Conservation (phyloP, 2,888 invertebrate genomes). For the Drosophila nr. fundita region DNA sequence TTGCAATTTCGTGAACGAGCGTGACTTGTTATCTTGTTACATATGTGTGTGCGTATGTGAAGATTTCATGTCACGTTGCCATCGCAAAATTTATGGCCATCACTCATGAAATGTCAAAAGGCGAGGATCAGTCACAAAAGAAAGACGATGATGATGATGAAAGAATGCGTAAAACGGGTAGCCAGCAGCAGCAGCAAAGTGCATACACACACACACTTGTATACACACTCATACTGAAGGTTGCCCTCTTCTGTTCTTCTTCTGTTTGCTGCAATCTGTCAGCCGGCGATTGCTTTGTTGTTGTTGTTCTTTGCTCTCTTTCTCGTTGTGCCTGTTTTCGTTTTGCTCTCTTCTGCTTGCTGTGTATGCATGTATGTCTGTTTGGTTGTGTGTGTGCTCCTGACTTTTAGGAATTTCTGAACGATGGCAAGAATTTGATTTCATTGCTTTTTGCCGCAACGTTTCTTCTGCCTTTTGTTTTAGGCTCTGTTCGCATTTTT, state of each 20-base stretch:
- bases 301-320: conserved; percentile 33
- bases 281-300: conserved; percentile 64
- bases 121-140: conserved; percentile 79
- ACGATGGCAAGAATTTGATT: conserved; percentile 80
- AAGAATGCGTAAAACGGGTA: conserved; percentile 78
- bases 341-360: conserved; percentile 25
- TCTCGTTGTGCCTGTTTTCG: conserved; percentile 30
- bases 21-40: conserved; percentile 27
- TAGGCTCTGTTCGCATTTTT: conserved; percentile 67
- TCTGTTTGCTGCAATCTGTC: conserved; percentile 71
- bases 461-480: conserved; percentile 70
- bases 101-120: conserved; percentile 66
- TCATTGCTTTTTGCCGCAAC: conserved; percentile 66
- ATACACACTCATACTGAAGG: conserved; percentile 46
- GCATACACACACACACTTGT: conserved; percentile 28
- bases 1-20: conserved; percentile 29
- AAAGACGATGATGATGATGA: conserved; percentile 53
- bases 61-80: conserved; percentile 56
- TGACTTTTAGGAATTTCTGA: conserved; percentile 79
- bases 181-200: conserved; percentile 45
- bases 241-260: conserved; percentile 38
- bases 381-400: conserved; percentile 36
- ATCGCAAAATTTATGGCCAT: conserved; percentile 59
- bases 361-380: neutral
- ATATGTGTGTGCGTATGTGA: neutral